Evolutionary conservation across 1,140 invertebrate genomes (phyloP).

Genomic region (Brachionus rotundiformis): DNA sequence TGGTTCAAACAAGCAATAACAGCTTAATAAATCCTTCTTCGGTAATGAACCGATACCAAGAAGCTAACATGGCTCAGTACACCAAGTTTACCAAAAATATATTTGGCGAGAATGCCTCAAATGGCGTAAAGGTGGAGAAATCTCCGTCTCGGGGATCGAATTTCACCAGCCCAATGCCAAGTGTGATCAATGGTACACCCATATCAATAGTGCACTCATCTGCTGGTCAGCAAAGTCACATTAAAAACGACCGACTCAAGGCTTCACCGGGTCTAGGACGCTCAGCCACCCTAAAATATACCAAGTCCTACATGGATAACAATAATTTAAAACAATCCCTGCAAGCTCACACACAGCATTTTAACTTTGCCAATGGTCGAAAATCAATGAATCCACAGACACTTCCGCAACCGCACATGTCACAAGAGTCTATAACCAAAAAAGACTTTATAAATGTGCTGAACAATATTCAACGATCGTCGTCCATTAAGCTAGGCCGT

Average conservation of each 20-base stretch:
- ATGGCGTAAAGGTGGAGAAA: constrained; percentile 11
- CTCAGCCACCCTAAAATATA: constrained; percentile 36
- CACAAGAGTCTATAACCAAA: constrained; percentile 32
- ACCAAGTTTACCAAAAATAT: constrained; percentile 44
- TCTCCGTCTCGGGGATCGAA: constrained; percentile 1
- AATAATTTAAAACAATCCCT: constrained; percentile 24
- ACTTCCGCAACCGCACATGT: neutral
- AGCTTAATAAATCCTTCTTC: constrained; percentile 19
- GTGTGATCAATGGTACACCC: constrained; percentile 21
- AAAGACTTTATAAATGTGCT: constrained; percentile 38
- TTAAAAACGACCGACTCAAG: neutral
- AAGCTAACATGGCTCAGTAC: constrained; percentile 23
- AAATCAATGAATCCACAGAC: neutral
- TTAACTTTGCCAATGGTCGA: neutral
- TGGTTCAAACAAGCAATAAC: constrained; percentile 16
- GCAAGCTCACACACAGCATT: constrained; percentile 7
- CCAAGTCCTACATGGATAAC: constrained; percentile 20
- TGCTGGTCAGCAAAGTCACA: neutral
- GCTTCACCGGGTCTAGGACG: constrained; percentile 21
- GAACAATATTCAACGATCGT: constrained; percentile 23
- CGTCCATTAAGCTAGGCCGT: constrained; percentile 17
- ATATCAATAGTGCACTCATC: constrained; percentile 1
- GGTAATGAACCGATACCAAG: constrained; percentile 34
- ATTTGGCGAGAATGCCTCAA: neutral
- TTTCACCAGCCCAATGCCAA: constrained; percentile 11